Evolutionary conservation across 2,797 vertebrate genomes (phyloP), one percentile per base, ranked within the genome.

Genomic region (Gadopsis bispinosus): DNA sequence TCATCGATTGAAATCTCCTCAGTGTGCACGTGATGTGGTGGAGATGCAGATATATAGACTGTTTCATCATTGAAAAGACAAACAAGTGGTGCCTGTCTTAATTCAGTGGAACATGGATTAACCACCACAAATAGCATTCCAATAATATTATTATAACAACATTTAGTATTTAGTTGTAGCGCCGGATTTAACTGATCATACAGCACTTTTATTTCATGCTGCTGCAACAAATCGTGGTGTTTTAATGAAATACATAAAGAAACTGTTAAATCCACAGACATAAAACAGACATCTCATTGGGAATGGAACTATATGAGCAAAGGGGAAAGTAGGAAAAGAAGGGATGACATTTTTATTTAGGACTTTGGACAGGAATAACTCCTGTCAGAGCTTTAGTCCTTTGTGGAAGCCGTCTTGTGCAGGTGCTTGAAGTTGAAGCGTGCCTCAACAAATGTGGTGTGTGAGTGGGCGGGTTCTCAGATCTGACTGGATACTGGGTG

Each of bases 41-140:
- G 14, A 37, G 37, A 43, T 6, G 20, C 12, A 31, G 20, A 65
- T 47, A 16, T 16, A 14, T 20, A 29, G 22, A 33, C 37, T 16
- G 5, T 65, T 22, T 26, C 29, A 59, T 71, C 53, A 45, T 1
- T 51, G 29, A 17, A 31, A 59, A 20, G n/a, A 73, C 48, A 17
- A 26, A 11, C 41, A 20, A 45, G 9, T 43, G 33, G 45, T 45
- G 4, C 17, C 60, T 22, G 51, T 20, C 11, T 37, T 26, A 33
- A 43, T 53, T 47, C 68, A 43, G 6, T 72, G 22, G 7, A 59
- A 47, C 4, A 19, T 29, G 10, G 22, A 77, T 73, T 62, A 71
- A 13, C 47, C 5, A 16, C 19, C 29, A 58, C 33, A 55, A 59
- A 76, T 61, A 22, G 7, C 14, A 22, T 64, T 69, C 26, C 9